phyloP scores from a whole-genome alignment of 2,797 vertebrate genomes.

The Myotis vivesi region DNA sequence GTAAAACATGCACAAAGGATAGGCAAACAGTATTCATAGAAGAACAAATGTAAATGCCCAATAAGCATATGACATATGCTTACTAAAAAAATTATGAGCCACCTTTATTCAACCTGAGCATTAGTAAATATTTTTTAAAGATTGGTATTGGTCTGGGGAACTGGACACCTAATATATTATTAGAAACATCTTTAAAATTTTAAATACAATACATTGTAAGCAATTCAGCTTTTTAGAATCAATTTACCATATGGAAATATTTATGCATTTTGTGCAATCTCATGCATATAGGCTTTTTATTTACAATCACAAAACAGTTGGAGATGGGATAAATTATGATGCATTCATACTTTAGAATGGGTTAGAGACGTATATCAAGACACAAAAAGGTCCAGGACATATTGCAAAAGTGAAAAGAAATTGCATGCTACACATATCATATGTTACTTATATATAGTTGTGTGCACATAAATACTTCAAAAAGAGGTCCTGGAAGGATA shows the following conservation, averaged over 20 bases:
- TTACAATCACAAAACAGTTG: neutral
- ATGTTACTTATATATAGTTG: neutral
- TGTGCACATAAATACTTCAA: neutral
- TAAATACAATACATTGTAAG: neutral
- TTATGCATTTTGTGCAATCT: neutral
- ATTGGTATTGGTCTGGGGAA: neutral
- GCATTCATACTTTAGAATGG: neutral
- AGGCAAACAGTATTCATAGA: neutral
- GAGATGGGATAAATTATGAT: neutral
- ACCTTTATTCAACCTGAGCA: neutral
- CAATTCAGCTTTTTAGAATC: neutral
- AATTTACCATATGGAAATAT: neutral
- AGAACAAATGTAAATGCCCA: neutral
- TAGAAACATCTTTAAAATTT: neutral
- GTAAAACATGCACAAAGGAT: neutral
- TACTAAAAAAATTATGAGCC: constrained; percentile 3
- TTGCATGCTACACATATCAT: neutral
- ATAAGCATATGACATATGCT: neutral
- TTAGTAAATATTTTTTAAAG: neutral
- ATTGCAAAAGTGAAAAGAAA: constrained; percentile 15
- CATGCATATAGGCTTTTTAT: neutral
- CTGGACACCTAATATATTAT: neutral
- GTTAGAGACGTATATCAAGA: neutral
- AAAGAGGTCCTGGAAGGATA: neutral
- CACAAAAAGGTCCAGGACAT: neutral